Base-by-base conservation (phyloP, 2,888 invertebrate genomes). In the Epirrita christyi region DNA sequence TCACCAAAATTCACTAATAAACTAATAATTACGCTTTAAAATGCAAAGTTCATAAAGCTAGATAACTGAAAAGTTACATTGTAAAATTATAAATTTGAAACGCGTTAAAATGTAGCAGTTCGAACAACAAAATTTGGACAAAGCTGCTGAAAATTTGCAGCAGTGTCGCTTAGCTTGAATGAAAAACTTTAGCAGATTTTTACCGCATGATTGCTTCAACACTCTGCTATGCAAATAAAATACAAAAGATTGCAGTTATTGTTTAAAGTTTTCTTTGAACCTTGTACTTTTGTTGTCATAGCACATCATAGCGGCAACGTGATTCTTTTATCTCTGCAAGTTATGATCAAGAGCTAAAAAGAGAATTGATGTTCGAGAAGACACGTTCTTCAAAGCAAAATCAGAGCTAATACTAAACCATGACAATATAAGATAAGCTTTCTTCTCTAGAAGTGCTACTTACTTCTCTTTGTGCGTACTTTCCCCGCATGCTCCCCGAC, bases 201-300 rank as follows among this genome's bases (percentile, higher is more conserved):
- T 66, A 67, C 66, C 66, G 65, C 72, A 64, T 67, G 71, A 72
- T 70, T 66, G 70, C 67, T 67, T 63, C 53, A 34, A 50, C 53
- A 44, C 57, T 59, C 61, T 61, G 50, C 57, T 57, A 46, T 36
- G 49, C 27, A 61, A 64, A 55, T 59, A 50, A 48, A 51, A 54
- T 47, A 21, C n/a, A 10, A 27, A 37, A 49, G 36, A 49, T 55
- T 38, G 15, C 14, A 5, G 9, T 37, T 54, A 27, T 34, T 9
- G 32, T 1, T 32, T 29, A 7, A n/a, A n/a, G 21, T 21, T 21
- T 4, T 21, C 2, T 21, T 4, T 21, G 21, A 21, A 21, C 21
- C n/a, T 21, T 21, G 21, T 21, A 3, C 21, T 21, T n/a, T n/a
- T n/a, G n/a, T n/a, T n/a, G n/a, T n/a, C 2, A 21, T 21, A 21